A percentile compares a stretch with the other conserved stretches of the same genome.
Evolutionary conservation across 2,797 vertebrate species (phyloP).

Genomic region (Melanogrammus aeglefinus): DNA sequence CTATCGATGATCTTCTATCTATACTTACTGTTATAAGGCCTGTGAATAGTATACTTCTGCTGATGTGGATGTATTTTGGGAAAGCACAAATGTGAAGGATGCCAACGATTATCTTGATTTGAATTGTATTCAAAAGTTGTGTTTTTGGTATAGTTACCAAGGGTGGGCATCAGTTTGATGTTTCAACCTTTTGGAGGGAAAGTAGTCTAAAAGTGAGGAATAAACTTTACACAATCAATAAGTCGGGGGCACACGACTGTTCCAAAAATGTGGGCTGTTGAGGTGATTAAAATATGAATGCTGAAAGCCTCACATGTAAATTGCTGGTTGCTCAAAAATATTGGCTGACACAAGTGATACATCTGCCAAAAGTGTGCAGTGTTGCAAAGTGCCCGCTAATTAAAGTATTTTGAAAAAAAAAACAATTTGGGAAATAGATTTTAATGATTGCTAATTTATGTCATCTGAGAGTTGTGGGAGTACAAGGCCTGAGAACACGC

Average conservation of each 20-base stretch:
- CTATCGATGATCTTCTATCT: too few species aligned
- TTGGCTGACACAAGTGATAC: constrained; percentile 67
- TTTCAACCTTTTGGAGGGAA: too few species aligned
- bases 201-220: constrained; percentile 30
- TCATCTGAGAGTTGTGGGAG: constrained; percentile 52
- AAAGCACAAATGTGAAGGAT: neutral
- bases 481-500: neutral
- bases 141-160: too few species aligned
- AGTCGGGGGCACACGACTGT: constrained; percentile 37
- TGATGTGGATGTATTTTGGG: neutral
- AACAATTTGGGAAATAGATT: constrained; percentile 71
- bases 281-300: constrained; percentile 64
- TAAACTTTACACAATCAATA: constrained; percentile 24
- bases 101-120: neutral
- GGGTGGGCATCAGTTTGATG: too few species aligned
- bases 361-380: constrained; percentile 67
- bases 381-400: constrained; percentile 65
- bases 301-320: constrained; percentile 63
- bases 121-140: neutral
- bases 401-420: constrained; percentile 67
- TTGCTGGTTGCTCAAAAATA: constrained; percentile 64
- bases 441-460: constrained; percentile 68
- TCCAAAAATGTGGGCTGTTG: constrained; percentile 36
- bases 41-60: neutral
- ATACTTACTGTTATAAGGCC: too few species aligned